phyloP scores from a whole-genome alignment of 2,113 vertebrate species.

The Paracanthobrama guichenoti region DNA sequence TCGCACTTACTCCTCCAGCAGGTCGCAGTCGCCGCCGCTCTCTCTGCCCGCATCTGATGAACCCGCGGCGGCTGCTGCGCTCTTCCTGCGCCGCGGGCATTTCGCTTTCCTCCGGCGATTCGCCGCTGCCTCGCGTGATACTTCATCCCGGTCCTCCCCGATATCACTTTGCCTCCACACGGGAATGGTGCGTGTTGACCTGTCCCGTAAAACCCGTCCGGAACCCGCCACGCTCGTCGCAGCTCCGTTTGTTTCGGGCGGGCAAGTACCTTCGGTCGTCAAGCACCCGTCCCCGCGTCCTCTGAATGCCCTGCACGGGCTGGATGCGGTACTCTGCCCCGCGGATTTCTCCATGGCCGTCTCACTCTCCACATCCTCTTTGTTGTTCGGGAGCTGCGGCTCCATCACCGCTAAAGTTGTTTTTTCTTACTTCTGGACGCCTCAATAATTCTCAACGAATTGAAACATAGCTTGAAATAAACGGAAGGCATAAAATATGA shows the following conservation, averaged over 20 bases:
- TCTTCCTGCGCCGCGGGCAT: conserved; percentile 71
- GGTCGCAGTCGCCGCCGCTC: conserved; percentile 59
- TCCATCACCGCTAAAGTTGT: conserved; percentile 69
- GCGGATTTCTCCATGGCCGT: conserved; percentile 73
- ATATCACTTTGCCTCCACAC: conserved; percentile 74
- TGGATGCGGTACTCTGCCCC: conserved; percentile 60
- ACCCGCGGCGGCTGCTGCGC: conserved; percentile 51
- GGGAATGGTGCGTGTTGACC: conserved; percentile 72
- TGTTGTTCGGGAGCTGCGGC: conserved; percentile 60
- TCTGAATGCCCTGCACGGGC: conserved; percentile 69
- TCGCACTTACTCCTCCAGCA: conserved; percentile 22
- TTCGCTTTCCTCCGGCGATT: conserved; percentile 73
- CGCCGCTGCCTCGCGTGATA: conserved; percentile 56
- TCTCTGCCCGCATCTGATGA: conserved; percentile 60
- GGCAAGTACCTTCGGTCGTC: conserved; percentile 63
- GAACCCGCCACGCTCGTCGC: conserved; percentile 62
- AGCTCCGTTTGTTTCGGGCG: conserved; percentile 65
- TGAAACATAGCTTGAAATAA: conserved; percentile 55
- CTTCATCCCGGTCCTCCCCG: conserved; percentile 66
- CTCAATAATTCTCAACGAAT: conserved; percentile 52
- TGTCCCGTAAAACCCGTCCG: conserved; percentile 75
- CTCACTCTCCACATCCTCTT: conserved; percentile 63
- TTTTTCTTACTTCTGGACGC: conserved; percentile 42
- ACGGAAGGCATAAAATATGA: conserved; percentile 59
- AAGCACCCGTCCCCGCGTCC: conserved; percentile 68